Evolutionary conservation across 2,888 invertebrate genomes (phyloP), one percentile per base, ranked within the genome.

Genomic region (Agriopis leucophaearia): DNA sequence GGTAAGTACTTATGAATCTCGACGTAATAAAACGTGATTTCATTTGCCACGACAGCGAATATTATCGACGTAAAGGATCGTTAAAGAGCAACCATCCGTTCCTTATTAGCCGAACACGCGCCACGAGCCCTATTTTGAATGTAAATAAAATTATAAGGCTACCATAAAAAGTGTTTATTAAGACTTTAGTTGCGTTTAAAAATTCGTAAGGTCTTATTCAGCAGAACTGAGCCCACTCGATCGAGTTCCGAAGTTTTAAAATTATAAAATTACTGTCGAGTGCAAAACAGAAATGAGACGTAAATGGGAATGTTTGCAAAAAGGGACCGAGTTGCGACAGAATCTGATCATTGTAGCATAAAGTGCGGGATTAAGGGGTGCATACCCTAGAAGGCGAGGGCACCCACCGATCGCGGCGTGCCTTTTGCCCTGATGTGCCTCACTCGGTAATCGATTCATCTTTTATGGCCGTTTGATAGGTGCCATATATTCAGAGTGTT

Each of bases 181-280:
- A 92, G 91, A 90, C 90, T 91, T 91, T 91, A 92, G 90, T 85
- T 78, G 84, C 83, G 71, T 90, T 92, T 89, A 89, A 92, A 89
- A 90, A 90, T 92, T 89, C 89, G 88, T 92, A 89, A 92, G 89
- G 88, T 90, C 92, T 92, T 91, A 92, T 87, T 92, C 90, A 91
- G 81, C 79, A 73, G 78, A 71, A 62, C 66, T 73, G 81, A 76
- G 84, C 87, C 88, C 88, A 88, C 87, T 85, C 86, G 80, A 70
- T 81, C 77, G 83, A 83, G 84, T 81, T 86, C 80, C 84, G 80
- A 85, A 85, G 89, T 88, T 89, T 92, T 92, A 91, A 92, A 92
- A 85, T 91, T 81, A 85, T 80, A 88, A 92, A 91, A 81, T 88
- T 91, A 93, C 88, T 87, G 89, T 86, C 82, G 78, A 75, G 70